Base-by-base conservation (phyloP, 2,888 invertebrate species). In the Apodemia zela region DNA sequence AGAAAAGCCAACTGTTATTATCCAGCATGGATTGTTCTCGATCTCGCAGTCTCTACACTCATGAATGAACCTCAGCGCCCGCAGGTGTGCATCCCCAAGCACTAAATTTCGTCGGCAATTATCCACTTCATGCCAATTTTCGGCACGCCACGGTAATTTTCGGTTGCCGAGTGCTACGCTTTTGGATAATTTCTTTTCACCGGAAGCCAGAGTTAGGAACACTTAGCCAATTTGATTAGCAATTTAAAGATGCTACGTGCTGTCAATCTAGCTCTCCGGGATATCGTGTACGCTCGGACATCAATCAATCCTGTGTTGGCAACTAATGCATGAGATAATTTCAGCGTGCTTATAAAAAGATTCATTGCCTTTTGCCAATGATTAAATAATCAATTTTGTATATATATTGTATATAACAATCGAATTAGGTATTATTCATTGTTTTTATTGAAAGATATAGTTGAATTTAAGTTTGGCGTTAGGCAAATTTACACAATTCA, bases 1-100 rank as follows among this genome's bases (percentile, higher is more conserved):
- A 89, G 90, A 89, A 89, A 89, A 89, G 82, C 85, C 86, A 88
- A 89, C 87, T 83, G 90, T 87, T 89, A 90, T 89, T 90, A 89
- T 83, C 86, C 78, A 15, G 79, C 35, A 1, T 77, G 82, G 87
- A 84, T 87, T 85, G 85, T 87, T 89, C 82, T 87, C 87, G 84
- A 81, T 79, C 80, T 81, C 78, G 81, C 76, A 78, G 79, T 77
- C 79, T 82, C 75, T 79, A 72, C 75, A 80, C 84, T 81, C 85
- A 89, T 91, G 90, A 91, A 91, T 90, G 90, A 88, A 87, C 76
- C 74, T 75, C 78, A 69, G 73, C 76, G 81, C 80, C 82, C 78
- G 87, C 90, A 90, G 90, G 90, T 91, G 90, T 76, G 79, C 80
- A 75, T 83, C 88, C 85, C 74, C 78, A 70, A 79, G 88, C 84